A percentile compares a stretch with the other conserved stretches of the same genome.
Evolutionary conservation across 1,140 invertebrate genomes (phyloP).

Genomic region (Campoletis sonorensis): DNA sequence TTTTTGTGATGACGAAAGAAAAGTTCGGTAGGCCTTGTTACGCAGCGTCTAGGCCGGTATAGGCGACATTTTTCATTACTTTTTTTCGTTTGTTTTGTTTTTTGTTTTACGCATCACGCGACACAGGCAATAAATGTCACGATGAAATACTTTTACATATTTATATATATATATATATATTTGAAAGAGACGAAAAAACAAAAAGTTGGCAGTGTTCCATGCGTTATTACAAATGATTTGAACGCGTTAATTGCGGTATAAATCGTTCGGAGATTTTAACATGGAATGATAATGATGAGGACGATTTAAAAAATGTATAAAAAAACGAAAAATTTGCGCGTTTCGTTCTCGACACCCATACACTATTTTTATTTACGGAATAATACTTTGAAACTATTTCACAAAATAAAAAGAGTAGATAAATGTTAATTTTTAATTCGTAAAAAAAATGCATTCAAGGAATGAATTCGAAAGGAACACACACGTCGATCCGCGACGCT

Average conservation of each 20-base stretch:
- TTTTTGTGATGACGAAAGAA: conserved; percentile 67
- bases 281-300: background rate
- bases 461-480: conserved; percentile 11
- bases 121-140: background rate
- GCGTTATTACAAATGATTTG: too few relatives aligned
- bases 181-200: background rate
- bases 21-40: conserved; percentile 63
- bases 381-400: background rate
- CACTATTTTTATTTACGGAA: background rate
- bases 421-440: background rate
- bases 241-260: background rate
- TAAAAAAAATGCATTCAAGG: background rate
- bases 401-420: background rate
- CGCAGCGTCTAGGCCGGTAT: conserved; percentile 7
- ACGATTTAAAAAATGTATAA: background rate
- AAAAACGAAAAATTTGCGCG: background rate
- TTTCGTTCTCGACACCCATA: background rate
- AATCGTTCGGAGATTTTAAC: background rate
- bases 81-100: background rate
- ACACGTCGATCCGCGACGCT: background rate
- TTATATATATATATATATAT: background rate
- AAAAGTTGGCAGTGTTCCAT: conserved; percentile 2
- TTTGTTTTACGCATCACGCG: background rate
- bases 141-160: background rate
- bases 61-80: background rate